A percentile compares a stretch with the other conserved stretches of the same genome.
Conservation (phyloP, 23 tunicate species). For the Botrylloides violaceus region DNA sequence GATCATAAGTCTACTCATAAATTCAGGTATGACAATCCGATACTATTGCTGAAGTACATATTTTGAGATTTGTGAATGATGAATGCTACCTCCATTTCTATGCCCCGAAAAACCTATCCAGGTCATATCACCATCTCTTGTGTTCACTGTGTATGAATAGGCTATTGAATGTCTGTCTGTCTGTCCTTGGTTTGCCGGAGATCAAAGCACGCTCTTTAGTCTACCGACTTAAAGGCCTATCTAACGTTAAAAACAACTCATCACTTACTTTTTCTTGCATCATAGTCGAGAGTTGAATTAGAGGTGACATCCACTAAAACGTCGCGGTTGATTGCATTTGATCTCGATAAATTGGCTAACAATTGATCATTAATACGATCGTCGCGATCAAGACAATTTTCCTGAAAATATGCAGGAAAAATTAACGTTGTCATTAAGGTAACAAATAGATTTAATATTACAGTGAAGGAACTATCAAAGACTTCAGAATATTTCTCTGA, state of each 20-base stretch:
- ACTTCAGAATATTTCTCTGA: not conserved
- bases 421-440: no score
- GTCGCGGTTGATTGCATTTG: conserved; percentile 26
- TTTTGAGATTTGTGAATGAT: no score
- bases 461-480: not conserved
- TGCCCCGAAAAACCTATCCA: no score
- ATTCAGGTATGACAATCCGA: no score
- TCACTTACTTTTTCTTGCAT: not conserved
- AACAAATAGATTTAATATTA: not conserved
- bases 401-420: not conserved
- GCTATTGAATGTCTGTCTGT: no score
- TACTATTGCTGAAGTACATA: no score
- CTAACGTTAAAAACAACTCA: not conserved
- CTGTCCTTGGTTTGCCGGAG: no score
- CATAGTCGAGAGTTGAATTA: not conserved
- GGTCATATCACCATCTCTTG: no score
- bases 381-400: conserved; percentile 13
- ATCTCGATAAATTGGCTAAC: conserved; percentile 4
- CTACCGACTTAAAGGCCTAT: not conserved
- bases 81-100: no score
- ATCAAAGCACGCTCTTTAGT: no score
- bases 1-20: no score
- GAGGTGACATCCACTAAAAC: conserved; percentile 12
- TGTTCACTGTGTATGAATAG: no score
- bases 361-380: conserved; percentile 14